Percentiles rank a stretch among this genome's conserved stretches.
phyloP scores from a whole-genome alignment of 2,113 vertebrate species.

The Acanthisitta chloris region DNA sequence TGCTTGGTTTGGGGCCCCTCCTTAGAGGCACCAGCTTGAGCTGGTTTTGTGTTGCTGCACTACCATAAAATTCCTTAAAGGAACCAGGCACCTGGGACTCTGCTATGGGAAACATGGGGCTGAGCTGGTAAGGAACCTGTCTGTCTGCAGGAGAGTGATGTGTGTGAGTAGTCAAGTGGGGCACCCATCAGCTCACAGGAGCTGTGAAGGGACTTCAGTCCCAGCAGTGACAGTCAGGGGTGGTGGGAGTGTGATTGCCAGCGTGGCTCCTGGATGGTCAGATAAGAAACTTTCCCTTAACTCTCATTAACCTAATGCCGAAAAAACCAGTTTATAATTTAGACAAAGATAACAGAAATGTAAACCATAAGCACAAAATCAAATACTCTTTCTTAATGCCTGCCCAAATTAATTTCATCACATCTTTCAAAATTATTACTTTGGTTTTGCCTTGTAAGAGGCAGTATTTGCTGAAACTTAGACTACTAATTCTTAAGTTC shows the following conservation, averaged over 20 bases:
- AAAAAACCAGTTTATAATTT: background rate
- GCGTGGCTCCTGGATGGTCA: background rate
- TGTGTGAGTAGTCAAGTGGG: no score
- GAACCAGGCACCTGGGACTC: background rate
- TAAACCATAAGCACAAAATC: background rate
- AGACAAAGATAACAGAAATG: background rate
- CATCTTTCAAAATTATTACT: background rate
- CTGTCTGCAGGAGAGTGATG: background rate
- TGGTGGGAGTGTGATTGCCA: background rate
- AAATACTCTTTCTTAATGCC: background rate
- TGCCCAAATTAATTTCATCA: background rate
- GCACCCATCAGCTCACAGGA: background rate
- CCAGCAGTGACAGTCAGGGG: background rate
- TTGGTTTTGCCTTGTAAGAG: background rate
- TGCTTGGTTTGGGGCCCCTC: background rate
- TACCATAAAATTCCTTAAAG: background rate
- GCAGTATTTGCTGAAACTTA: background rate
- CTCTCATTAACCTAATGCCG: background rate
- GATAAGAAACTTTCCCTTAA: background rate
- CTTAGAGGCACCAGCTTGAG: fast-evolving
- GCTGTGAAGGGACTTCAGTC: background rate
- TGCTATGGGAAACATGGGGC: background rate
- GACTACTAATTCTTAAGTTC: background rate
- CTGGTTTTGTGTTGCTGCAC: background rate
- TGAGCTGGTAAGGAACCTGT: background rate